phyloP scores from a whole-genome alignment of 1,140 invertebrate genomes.

The Apis laboriosa region DNA sequence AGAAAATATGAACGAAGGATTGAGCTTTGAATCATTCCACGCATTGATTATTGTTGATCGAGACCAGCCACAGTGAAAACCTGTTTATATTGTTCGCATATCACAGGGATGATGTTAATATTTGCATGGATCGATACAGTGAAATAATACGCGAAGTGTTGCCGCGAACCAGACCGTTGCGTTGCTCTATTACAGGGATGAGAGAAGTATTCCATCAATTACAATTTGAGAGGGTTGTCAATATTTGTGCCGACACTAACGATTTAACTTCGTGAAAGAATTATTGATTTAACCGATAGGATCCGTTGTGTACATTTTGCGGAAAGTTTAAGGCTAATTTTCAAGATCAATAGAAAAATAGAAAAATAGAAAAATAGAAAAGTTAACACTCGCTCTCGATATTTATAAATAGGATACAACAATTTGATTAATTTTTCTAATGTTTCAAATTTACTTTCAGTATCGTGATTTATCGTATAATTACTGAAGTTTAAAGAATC shows the following conservation, averaged over 20 bases:
- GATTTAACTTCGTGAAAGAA: constrained; percentile 57
- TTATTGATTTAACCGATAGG: constrained; percentile 51
- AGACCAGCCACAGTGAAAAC: background rate
- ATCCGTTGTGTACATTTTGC: background rate
- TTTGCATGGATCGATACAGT: constrained; percentile 57
- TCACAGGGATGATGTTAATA: constrained; percentile 49
- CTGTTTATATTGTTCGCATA: constrained; percentile 9
- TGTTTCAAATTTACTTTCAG: too few relatives aligned
- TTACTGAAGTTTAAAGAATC: too few relatives aligned
- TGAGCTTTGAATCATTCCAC: background rate
- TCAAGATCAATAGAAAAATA: background rate
- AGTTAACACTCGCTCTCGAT: too few relatives aligned
- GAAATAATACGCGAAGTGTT: constrained; percentile 48
- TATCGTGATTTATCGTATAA: too few relatives aligned
- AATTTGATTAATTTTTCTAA: too few relatives aligned
- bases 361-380: background rate
- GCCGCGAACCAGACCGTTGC: constrained; percentile 11
- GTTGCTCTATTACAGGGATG: constrained; percentile 42
- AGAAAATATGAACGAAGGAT: background rate
- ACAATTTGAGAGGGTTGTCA: constrained; percentile 55
- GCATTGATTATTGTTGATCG: background rate
- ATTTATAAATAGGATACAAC: too few relatives aligned
- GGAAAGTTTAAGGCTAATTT: constrained; percentile 11
- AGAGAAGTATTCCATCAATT: constrained; percentile 59
- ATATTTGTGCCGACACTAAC: constrained; percentile 54